Conservation (phyloP, 2,113 vertebrate species). For the Tringa solitaria region DNA sequence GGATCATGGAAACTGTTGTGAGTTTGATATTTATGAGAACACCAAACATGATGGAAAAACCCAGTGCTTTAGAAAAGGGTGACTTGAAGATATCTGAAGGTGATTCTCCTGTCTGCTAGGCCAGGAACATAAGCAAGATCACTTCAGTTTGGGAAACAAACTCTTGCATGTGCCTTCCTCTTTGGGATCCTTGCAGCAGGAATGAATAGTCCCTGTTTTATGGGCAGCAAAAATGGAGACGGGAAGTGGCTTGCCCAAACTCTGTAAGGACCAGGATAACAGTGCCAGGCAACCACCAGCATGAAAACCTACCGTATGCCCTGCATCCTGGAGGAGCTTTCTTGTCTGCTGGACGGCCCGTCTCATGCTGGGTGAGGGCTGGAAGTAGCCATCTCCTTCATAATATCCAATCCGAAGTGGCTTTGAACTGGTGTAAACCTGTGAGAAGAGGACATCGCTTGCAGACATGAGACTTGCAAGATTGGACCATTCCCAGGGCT, state of each 20-base stretch:
- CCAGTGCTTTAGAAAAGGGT: neutral
- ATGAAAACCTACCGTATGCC: constrained; percentile 78
- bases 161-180: neutral
- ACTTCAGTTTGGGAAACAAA: neutral
- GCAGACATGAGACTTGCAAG: fast-evolving
- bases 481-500: neutral
- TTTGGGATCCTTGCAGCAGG: neutral
- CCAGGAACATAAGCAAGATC: neutral
- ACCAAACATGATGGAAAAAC: neutral
- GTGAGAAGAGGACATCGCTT: neutral
- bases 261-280: neutral
- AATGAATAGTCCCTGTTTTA: neutral
- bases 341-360: constrained; percentile 80
- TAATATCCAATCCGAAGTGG: constrained; percentile 82
- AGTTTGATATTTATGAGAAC: neutral
- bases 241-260: neutral
- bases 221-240: fast-evolving
- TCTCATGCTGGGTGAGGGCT: constrained; percentile 81
- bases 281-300: neutral
- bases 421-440: constrained; percentile 80
- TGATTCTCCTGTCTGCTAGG: neutral
- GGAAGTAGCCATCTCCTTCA: constrained; percentile 76
- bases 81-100: neutral
- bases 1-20: neutral
- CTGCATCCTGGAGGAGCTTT: constrained; percentile 83